A percentile compares a stretch with the other conserved stretches of the same genome.
These are phyloP conservation scores for Crypturellus tataupa DNA, from an alignment of 2,797 vertebrate species.

Conservation along the genomic window DNA sequence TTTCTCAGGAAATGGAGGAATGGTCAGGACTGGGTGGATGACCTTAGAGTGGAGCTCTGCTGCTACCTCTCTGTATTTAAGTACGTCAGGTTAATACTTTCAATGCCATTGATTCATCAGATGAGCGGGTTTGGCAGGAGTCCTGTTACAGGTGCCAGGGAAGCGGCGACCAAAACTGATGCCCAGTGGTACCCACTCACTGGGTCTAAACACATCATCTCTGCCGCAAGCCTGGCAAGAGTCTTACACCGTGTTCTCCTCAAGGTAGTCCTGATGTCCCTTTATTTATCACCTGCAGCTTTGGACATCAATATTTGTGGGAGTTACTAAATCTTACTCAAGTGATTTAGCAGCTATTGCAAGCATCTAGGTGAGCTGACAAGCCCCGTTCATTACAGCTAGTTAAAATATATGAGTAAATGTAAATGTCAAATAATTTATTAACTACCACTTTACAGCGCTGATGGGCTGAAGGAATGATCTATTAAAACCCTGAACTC, in stretches of 20 bases:
- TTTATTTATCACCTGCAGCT: slow-evolving; percentile 25
- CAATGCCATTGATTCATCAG: background rate
- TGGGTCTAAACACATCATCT: background rate
- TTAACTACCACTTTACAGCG: slow-evolving; percentile 53
- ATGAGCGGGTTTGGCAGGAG: background rate
- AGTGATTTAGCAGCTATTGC: background rate
- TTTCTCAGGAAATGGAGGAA: background rate
- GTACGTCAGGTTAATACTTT: background rate
- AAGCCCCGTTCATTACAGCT: slow-evolving; percentile 41
- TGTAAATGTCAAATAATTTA: slow-evolving; percentile 53
- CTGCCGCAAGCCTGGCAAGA: background rate
- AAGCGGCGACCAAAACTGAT: background rate
- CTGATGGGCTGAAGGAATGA: slow-evolving; percentile 54
- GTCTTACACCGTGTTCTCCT: background rate
- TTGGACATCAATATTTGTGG: background rate
- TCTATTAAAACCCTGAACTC: slow-evolving; percentile 47
- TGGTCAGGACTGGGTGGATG: background rate
- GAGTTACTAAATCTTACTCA: slow-evolving; percentile 41
- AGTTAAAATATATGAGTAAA: slow-evolving; percentile 54
- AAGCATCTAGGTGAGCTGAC: slow-evolving; percentile 35
- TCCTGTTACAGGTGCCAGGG: accelerated
- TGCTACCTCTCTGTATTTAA: background rate
- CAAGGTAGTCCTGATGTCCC: background rate
- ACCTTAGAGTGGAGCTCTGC: background rate
- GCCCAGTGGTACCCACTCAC: background rate